Conservation (phyloP, 2,113 vertebrate species). For the Anas platyrhynchos region DNA sequence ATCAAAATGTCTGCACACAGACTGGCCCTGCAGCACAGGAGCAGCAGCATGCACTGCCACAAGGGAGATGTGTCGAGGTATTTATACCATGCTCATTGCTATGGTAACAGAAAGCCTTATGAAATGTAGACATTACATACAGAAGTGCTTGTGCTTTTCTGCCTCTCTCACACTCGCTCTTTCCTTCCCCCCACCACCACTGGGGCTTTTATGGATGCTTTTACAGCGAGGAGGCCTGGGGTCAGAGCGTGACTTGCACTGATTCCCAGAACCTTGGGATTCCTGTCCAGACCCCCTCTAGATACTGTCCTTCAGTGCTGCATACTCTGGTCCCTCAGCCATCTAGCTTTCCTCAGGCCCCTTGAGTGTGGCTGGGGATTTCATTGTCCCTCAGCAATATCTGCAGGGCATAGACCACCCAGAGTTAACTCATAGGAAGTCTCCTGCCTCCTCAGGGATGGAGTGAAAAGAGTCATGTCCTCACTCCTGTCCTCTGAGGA, state of each 20-base stretch:
- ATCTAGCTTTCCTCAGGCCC: not conserved
- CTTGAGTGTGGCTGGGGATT: fast-evolving
- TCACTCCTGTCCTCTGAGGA: not conserved
- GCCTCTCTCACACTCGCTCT: not conserved
- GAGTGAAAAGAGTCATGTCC: not conserved
- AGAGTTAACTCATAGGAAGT: fast-evolving
- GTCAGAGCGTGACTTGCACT: not conserved
- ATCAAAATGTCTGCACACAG: not conserved
- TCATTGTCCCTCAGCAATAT: not conserved
- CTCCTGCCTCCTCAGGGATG: not conserved
- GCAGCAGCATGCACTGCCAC: slow-evolving; percentile 40
- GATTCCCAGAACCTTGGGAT: not conserved
- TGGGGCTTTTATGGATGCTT: not conserved
- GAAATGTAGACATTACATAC: slow-evolving; percentile 46
- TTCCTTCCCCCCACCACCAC: not conserved
- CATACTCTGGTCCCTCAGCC: not conserved
- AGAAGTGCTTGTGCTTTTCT: slow-evolving; percentile 26
- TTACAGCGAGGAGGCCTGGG: not conserved
- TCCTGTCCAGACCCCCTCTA: not conserved
- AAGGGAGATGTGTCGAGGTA: slow-evolving; percentile 51
- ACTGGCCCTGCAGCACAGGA: slow-evolving; percentile 32
- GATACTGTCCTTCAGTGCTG: not conserved
- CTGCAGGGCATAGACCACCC: not conserved
- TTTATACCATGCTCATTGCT: slow-evolving; percentile 48
- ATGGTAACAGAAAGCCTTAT: slow-evolving; percentile 59